These are phyloP conservation scores for Dasypogon diadema DNA, from an alignment of 2,888 invertebrate species.

Conservation along the genomic window DNA sequence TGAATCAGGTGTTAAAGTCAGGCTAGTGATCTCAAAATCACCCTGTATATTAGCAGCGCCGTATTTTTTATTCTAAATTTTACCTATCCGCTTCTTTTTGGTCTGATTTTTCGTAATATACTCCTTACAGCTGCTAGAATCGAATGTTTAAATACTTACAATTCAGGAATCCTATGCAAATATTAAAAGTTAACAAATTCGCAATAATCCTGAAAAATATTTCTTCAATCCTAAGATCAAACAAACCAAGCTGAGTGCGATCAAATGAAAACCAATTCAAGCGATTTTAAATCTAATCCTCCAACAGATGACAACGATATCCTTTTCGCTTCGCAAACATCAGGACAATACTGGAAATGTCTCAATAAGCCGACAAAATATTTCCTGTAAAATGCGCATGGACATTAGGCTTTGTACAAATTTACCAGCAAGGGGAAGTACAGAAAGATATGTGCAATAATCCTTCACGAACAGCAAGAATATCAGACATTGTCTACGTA, in stretches of 20 bases:
- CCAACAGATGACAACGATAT: not conserved
- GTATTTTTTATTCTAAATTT: too few species aligned
- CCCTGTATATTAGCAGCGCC: too few species aligned
- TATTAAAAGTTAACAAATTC: not conserved
- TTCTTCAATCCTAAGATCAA: not conserved
- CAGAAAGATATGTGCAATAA: too few species aligned
- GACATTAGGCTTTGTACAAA: too few species aligned
- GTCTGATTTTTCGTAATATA: too few species aligned
- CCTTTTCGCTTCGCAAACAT: not conserved
- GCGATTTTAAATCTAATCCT: not conserved
- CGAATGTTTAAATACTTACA: not conserved
- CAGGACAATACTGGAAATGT: not conserved
- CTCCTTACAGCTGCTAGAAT: too few species aligned
- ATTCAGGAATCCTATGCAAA: not conserved
- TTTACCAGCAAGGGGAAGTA: too few species aligned
- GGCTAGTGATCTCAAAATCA: too few species aligned
- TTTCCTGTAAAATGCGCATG: not conserved
- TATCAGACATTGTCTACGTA: too few species aligned
- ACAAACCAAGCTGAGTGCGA: not conserved
- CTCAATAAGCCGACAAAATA: not conserved
- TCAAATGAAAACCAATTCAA: not conserved
- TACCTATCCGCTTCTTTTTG: too few species aligned
- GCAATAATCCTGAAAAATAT: conserved; percentile 5
- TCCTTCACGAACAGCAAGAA: too few species aligned
- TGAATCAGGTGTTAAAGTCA: too few species aligned